Conservation (phyloP, 2,797 vertebrate species). For the Falco rusticolus region DNA sequence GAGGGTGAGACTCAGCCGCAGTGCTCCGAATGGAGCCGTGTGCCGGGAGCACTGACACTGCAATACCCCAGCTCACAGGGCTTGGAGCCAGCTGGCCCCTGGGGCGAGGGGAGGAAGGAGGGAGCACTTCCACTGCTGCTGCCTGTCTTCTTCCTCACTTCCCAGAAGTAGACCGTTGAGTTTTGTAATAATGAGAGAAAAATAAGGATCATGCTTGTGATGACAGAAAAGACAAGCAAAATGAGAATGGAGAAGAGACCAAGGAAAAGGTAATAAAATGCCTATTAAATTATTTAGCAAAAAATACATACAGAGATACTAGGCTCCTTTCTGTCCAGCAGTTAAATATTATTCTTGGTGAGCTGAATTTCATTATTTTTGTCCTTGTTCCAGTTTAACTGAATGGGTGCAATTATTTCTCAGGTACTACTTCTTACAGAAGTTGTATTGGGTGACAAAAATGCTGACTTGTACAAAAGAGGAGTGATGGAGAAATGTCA, state of each 20-base stretch:
- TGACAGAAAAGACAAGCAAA: not conserved
- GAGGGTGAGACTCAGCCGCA: not conserved
- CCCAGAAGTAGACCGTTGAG: not conserved
- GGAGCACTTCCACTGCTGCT: not conserved
- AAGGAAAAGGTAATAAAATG: not conserved
- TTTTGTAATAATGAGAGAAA: not conserved
- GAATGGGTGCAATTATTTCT: not conserved
- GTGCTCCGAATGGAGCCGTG: not conserved
- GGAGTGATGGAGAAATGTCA: not conserved
- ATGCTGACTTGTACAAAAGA: not conserved
- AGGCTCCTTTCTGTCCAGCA: not conserved
- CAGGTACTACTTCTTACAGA: not conserved
- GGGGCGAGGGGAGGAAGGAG: not conserved
- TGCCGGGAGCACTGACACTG: rapidly evolving
- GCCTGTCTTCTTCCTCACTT: not conserved
- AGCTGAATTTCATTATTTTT: constrained; percentile 14
- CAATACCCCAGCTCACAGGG: rapidly evolving
- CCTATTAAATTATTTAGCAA: not conserved
- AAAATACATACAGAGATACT: not conserved
- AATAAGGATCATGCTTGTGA: not conserved
- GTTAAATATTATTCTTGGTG: constrained; percentile 24
- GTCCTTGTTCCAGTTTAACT: not conserved
- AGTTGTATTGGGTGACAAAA: constrained; percentile 9
- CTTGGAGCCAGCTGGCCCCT: not conserved
- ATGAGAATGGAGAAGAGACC: not conserved